phyloP scores from a whole-genome alignment of 2,888 invertebrate species.

The Plemyria rubiginata region DNA sequence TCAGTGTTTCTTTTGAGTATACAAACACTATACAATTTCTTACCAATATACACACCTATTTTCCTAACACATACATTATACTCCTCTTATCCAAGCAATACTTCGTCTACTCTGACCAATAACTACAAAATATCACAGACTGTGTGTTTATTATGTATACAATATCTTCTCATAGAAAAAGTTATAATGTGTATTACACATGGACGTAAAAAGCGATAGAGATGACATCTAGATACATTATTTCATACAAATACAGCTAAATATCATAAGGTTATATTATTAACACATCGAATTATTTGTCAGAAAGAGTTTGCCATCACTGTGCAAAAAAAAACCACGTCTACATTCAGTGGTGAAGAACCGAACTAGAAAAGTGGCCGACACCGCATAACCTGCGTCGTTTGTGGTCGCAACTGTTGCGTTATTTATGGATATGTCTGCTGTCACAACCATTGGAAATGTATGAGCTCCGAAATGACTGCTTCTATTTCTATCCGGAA shows the following conservation, averaged over 20 bases:
- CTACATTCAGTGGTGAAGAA: slow-evolving; percentile 38
- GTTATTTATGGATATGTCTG: slow-evolving; percentile 74
- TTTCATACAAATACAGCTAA: slow-evolving; percentile 66
- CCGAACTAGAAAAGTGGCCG: slow-evolving; percentile 27
- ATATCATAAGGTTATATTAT: slow-evolving; percentile 61
- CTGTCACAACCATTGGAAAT: slow-evolving; percentile 79
- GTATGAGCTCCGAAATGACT: slow-evolving; percentile 62
- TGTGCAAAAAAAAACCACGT: slow-evolving; percentile 57
- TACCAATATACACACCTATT: slow-evolving; percentile 79
- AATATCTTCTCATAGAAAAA: slow-evolving; percentile 81
- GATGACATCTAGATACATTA: slow-evolving; percentile 78
- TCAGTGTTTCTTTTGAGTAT: slow-evolving; percentile 70
- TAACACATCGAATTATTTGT: slow-evolving; percentile 74
- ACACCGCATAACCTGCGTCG: slow-evolving; percentile 21
- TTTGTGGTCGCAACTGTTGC: slow-evolving; percentile 9
- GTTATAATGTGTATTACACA: slow-evolving; percentile 81
- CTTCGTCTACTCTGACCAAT: slow-evolving; percentile 82
- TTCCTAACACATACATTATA: slow-evolving; percentile 76
- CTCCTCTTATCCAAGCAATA: slow-evolving; percentile 81
- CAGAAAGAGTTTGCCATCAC: slow-evolving; percentile 69
- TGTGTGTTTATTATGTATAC: slow-evolving; percentile 85
- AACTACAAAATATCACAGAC: slow-evolving; percentile 86
- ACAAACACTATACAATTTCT: slow-evolving; percentile 76
- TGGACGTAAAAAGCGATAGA: slow-evolving; percentile 83
- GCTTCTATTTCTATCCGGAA: slow-evolving; percentile 56